Evolutionary conservation across 2,888 invertebrate genomes (phyloP), one percentile per base, ranked within the genome.

Genomic region (Diarsia dahlii): DNA sequence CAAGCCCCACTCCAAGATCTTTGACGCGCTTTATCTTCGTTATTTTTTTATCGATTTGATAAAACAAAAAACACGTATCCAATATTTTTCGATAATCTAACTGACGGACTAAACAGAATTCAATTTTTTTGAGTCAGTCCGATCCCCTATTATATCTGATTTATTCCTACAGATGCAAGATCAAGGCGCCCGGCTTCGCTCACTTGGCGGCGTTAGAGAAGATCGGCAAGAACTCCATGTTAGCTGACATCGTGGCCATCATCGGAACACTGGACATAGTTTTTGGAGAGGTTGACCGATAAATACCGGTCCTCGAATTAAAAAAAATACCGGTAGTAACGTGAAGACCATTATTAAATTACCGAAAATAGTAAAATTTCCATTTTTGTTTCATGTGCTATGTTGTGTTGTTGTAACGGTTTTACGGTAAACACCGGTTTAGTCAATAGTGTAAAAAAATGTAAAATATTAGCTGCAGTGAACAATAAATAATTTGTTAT

Each of bases 231-330:
- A 98, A 98, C 91, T 98, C 98, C 84, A 98, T 99, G 98, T 96
- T 99, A 88, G 99, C 99, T 1, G 99, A 99, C 95, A 98, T 99
- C 81, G 99, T 99, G 0, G 99, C 99, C 72, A 99, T 99, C 84
- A 99, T 99, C 89, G 99, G 99, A 91, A 99, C 99, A 0, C 95
- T 99, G 45, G 99, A 99, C 94, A 98, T 99, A 82, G 99, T 99
- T 9, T 99, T 99, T 94, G 99, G 99, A 23, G 99, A 99, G 95
- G 98, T 99, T 84, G 99, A 99, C 97, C 98, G 98, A 97, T 99
- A 97, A 97, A 90, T 45, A 75, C 48, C 67, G 68, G n/a, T 46
- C 62, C 28, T 67, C 67, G 18, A 50, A 1, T 8, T 15, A 63
- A 78, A 73, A 20, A 63, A 78, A 73, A 63, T 58, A 80, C 62